Percentiles rank a stretch among this genome's conserved stretches.
Evolutionary conservation across 1,140 invertebrate genomes (phyloP).

Genomic region (Apis laboriosa): DNA sequence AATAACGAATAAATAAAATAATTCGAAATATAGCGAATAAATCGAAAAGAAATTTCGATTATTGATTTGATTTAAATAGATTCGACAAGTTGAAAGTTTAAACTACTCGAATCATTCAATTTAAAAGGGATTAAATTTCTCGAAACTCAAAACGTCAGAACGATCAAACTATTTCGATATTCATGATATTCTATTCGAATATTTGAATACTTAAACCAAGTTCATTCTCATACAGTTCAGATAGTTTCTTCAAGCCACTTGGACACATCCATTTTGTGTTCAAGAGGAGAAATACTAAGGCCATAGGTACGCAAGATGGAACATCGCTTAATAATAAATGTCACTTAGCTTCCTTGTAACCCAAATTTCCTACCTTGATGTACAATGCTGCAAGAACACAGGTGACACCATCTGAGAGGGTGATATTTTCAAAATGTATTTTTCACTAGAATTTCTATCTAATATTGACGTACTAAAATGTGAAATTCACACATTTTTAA

Average conservation of each 20-base stretch:
- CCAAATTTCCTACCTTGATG: background rate
- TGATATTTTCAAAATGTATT: background rate
- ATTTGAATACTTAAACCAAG: background rate
- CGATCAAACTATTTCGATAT: background rate
- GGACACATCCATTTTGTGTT: background rate
- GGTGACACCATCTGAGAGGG: background rate
- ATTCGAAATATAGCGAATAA: too few species aligned
- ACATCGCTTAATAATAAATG: conserved; percentile 26
- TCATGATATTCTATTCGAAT: background rate
- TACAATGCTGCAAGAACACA: background rate
- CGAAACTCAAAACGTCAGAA: background rate
- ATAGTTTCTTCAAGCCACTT: background rate
- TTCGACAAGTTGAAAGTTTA: too few species aligned
- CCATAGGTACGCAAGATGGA: background rate
- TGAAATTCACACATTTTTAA: too few species aligned
- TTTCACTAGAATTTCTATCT: background rate
- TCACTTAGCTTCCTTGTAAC: background rate
- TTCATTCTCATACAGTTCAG: background rate
- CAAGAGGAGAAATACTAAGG: background rate
- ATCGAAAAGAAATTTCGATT: too few species aligned
- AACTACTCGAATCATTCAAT: too few species aligned
- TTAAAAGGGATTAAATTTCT: background rate
- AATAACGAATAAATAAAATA: too few species aligned
- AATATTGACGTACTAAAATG: background rate
- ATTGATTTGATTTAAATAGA: too few species aligned